phyloP scores from a whole-genome alignment of 2,113 vertebrate genomes.

The Centropus unirufus region DNA sequence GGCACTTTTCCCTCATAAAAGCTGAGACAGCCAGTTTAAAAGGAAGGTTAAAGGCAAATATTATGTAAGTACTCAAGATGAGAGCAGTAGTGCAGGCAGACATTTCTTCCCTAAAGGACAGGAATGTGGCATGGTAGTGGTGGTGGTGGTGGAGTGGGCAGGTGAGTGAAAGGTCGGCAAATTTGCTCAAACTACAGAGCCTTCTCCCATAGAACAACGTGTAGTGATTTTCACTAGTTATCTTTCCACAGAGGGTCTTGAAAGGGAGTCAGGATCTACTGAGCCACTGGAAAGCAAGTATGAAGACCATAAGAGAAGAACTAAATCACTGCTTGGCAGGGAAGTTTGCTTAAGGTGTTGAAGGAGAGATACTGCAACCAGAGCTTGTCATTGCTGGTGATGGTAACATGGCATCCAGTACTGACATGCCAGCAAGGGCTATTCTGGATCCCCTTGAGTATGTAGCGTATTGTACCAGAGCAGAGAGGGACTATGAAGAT shows the following conservation, averaged over 20 bases:
- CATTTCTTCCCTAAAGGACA: neutral
- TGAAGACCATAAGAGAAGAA: neutral
- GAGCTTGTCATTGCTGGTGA: neutral
- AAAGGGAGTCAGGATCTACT: neutral
- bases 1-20: neutral
- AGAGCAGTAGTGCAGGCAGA: neutral
- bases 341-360: neutral
- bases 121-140: neutral
- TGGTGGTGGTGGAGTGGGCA: neutral
- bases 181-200: neutral
- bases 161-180: neutral
- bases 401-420: neutral
- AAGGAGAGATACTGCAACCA: neutral
- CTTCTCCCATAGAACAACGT: fast-evolving
- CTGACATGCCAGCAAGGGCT: neutral
- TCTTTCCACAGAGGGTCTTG: neutral
- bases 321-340: neutral
- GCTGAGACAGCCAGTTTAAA: neutral
- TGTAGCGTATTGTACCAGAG: neutral
- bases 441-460: neutral
- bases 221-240: neutral
- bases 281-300: neutral
- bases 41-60: neutral
- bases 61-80: neutral
- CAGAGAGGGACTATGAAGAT: neutral